These are phyloP conservation scores for Nibea albiflora DNA, from an alignment of 2,113 vertebrate genomes.

Conservation along the genomic window DNA sequence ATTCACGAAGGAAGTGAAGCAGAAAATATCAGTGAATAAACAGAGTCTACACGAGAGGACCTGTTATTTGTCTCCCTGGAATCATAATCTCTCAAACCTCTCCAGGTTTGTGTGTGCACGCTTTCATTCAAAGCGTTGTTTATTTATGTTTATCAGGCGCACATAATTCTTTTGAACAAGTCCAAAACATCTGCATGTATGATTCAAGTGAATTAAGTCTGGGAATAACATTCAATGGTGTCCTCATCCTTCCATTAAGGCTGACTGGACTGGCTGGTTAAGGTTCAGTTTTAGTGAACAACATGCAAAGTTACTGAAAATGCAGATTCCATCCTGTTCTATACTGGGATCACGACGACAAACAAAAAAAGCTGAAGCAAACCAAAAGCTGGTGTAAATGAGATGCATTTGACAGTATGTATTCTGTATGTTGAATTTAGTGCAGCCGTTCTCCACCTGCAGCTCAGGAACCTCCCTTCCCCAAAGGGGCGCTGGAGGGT, in stretches of 20 bases:
- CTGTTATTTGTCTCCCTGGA: conserved; percentile 7
- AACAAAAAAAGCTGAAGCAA: conserved; percentile 53
- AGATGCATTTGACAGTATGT: conserved; percentile 69
- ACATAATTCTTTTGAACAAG: background rate
- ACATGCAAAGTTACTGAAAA: conserved; percentile 43
- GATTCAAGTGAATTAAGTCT: background rate
- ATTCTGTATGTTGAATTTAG: conserved; percentile 76
- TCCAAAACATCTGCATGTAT: background rate
- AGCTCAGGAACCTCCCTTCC: conserved; percentile 15
- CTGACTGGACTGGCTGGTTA: background rate
- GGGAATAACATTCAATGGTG: background rate
- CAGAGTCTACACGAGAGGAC: conserved; percentile 1
- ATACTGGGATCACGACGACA: background rate
- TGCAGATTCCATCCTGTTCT: no score
- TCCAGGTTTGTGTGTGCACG: background rate
- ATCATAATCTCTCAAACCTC: background rate
- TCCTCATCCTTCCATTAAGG: background rate
- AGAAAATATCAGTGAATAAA: conserved; percentile 6
- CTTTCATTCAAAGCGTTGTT: background rate
- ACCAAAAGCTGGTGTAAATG: conserved; percentile 63
- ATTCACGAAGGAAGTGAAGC: conserved; percentile 4
- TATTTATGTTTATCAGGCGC: background rate
- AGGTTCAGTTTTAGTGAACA: conserved; percentile 28
- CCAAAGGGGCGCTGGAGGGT: no score
- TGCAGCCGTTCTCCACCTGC: conserved; percentile 57